Percentiles rank a stretch among this genome's conserved stretches.
phyloP scores from a whole-genome alignment of 2,113 vertebrate genomes.

The Catharus bicknelli region DNA sequence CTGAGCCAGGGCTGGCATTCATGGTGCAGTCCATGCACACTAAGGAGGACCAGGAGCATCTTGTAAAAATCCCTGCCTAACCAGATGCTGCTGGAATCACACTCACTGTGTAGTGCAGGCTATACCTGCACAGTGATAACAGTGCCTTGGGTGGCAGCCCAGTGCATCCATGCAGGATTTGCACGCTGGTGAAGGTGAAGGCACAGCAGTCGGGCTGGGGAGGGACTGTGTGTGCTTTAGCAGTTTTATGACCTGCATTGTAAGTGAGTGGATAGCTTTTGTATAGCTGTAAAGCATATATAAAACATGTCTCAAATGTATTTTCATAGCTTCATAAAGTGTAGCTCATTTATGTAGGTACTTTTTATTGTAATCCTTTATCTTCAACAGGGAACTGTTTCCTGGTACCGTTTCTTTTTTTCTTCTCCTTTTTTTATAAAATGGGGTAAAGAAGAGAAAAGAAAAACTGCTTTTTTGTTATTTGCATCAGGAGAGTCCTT shows the following conservation, averaged over 20 bases:
- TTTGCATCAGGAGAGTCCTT: conserved; percentile 57
- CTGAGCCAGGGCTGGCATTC: rapidly evolving
- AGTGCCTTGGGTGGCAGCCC: rapidly evolving
- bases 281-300: conserved; percentile 70
- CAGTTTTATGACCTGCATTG: conserved; percentile 57
- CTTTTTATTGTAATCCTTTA: conserved; percentile 63
- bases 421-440: neutral
- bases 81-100: neutral
- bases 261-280: conserved; percentile 65
- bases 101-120: rapidly evolving
- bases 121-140: rapidly evolving
- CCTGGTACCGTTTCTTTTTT: conserved; percentile 54
- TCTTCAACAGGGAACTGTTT: conserved; percentile 71
- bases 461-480: neutral
- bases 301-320: conserved; percentile 69
- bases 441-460: neutral
- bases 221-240: neutral
- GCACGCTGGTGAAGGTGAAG: neutral
- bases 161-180: neutral
- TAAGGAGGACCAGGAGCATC: neutral
- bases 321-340: conserved; percentile 72
- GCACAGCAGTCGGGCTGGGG: neutral
- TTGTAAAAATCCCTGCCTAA: neutral
- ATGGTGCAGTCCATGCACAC: neutral
- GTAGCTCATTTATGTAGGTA: conserved; percentile 40